A percentile compares a stretch with the other conserved stretches of the same genome.
These are phyloP conservation scores for Polypterus senegalus DNA, from an alignment of 2,113 vertebrate species.

Conservation along the genomic window DNA sequence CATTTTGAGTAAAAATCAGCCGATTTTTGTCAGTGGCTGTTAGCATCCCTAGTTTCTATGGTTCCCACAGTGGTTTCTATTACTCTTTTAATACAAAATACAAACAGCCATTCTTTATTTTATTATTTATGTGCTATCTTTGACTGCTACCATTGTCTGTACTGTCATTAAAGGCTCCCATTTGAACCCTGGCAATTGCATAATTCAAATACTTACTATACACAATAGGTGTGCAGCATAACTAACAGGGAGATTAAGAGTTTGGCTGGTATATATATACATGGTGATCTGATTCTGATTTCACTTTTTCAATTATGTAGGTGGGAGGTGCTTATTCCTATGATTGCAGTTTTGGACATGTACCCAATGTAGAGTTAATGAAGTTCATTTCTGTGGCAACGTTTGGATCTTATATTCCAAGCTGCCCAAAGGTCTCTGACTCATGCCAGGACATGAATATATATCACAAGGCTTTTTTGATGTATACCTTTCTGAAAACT, in stretches of 20 bases:
- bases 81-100: no score
- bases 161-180: no score
- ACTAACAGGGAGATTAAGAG: neutral
- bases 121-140: no score
- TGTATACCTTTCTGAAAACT: conserved; percentile 84
- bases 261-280: neutral
- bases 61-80: no score
- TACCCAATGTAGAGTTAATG: conserved; percentile 95
- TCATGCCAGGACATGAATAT: conserved; percentile 69
- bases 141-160: no score
- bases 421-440: conserved; percentile 67
- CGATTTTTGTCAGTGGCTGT: no score
- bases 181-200: no score
- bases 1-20: no score
- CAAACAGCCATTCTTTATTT: no score
- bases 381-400: conserved; percentile 96
- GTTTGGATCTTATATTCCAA: conserved; percentile 86
- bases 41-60: no score
- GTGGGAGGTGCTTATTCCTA: conserved; percentile 91
- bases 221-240: no score
- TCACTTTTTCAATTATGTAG: conserved; percentile 33
- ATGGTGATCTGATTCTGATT: neutral
- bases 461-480: conserved; percentile 87
- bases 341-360: conserved; percentile 90
- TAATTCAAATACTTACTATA: no score